These are phyloP conservation scores for Atrichornis clamosus DNA, from an alignment of 2,113 vertebrate species.

Conservation along the genomic window DNA sequence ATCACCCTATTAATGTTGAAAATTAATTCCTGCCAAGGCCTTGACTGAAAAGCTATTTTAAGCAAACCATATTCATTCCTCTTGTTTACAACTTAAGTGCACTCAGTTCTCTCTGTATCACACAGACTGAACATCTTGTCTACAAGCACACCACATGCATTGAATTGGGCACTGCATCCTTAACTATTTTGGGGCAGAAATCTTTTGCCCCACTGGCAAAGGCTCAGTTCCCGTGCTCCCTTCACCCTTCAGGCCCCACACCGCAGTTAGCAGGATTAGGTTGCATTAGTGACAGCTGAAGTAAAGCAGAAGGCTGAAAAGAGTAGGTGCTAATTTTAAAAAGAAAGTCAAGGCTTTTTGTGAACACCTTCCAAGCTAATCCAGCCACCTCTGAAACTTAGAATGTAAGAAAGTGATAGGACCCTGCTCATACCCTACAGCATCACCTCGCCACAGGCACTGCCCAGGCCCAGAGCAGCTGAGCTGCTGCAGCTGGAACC, in stretches of 20 bases:
- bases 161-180: neutral
- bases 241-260: neutral
- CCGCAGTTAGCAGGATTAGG: neutral
- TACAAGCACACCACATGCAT: neutral
- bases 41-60: neutral
- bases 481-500: neutral
- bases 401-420: neutral
- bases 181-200: neutral
- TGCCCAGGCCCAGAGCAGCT: neutral
- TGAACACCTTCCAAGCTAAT: neutral
- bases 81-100: neutral
- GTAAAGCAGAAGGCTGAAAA: neutral
- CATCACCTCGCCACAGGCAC: neutral
- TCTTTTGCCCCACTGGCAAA: neutral
- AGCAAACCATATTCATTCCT: neutral
- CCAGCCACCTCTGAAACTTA: neutral
- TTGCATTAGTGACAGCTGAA: neutral
- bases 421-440: neutral
- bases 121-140: neutral
- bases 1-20: constrained; percentile 46
- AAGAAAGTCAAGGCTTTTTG: neutral
- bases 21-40: constrained; percentile 25
- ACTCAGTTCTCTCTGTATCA: neutral
- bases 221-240: neutral
- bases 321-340: neutral